Base-by-base conservation (phyloP, 2,113 vertebrate genomes). In the Martes martes region DNA sequence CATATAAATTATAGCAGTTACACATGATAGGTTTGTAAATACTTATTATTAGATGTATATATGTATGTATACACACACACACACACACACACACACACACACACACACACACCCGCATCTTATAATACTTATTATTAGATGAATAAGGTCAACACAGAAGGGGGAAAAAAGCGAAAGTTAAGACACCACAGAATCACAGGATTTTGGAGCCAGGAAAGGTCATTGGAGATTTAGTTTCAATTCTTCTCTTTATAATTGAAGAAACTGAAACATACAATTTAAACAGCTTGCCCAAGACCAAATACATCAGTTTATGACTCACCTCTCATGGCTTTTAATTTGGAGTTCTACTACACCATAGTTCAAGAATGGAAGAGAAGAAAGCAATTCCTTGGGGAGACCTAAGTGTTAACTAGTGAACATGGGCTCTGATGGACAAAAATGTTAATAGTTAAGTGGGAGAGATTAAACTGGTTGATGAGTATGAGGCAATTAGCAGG, bases 361-460 rank as follows among this genome's bases (percentile, higher is more conserved):
- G 14, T 90, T 89, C 39, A 96, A 95, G 24, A 93, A 92, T 31
- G 31, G 31, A 92, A 97, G 42, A 67, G 8, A 95, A 95, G 52
- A 79, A 89, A 90, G 23, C 42, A 73, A 67, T 80, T 73, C 23
- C 45, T 61, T 71, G 63, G 76, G 42, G 65, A 78, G n/a, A 65
- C 3, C 50, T 76, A 33, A 67, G 33, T 31, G 76, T 82, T 94
- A 92, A 67, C 85, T 96, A 52, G 69, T 55, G 31, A 94, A 91
- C 19, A 28, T 24, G 3, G 10, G 24, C 82, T 95, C 83, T 76
- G 42, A 88, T 9, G 42, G 63, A 59, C 73, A 65, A 67, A 91
- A 89, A 42, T 2, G 8, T 74, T 78, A 78, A 94, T 5, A 93
- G 47, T 11, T 91, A 89, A 78, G n/a, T 55, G 57, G 45, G 78